Evolutionary conservation across 2,888 invertebrate genomes (phyloP).

Genomic region (Myathropa florea): DNA sequence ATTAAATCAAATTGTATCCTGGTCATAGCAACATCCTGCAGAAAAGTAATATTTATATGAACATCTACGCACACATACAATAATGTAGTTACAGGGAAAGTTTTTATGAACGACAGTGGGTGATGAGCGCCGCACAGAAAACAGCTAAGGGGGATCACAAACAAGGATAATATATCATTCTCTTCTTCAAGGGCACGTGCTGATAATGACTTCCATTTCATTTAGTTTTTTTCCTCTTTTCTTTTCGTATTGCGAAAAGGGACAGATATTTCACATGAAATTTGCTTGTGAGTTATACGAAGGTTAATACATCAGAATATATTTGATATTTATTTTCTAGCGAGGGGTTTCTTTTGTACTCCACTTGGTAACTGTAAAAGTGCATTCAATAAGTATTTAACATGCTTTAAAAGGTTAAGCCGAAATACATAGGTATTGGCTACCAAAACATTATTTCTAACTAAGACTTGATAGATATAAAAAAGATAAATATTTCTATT

Average conservation of each 20-base stretch:
- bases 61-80: slow-evolving; percentile 9
- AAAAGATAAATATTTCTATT: no score
- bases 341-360: no score
- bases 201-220: slow-evolving; percentile 41
- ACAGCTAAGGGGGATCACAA: neutral
- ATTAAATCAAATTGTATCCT: slow-evolving; percentile 36
- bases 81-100: slow-evolving; percentile 31
- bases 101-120: slow-evolving; percentile 19
- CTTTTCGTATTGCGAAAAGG: neutral
- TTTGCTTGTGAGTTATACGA: neutral
- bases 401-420: no score
- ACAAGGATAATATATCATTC: slow-evolving; percentile 38
- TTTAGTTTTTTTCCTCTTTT: neutral
- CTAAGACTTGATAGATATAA: no score
- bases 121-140: neutral
- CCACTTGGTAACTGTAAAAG: no score
- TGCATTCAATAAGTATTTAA: no score
- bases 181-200: slow-evolving; percentile 19
- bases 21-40: slow-evolving; percentile 31
- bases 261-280: neutral
- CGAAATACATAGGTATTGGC: no score
- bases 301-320: neutral
- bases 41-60: slow-evolving; percentile 22
- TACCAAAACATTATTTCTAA: no score
- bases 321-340: neutral